Conservation (phyloP, 2,888 invertebrate genomes). For the Oasisia sp. region DNA sequence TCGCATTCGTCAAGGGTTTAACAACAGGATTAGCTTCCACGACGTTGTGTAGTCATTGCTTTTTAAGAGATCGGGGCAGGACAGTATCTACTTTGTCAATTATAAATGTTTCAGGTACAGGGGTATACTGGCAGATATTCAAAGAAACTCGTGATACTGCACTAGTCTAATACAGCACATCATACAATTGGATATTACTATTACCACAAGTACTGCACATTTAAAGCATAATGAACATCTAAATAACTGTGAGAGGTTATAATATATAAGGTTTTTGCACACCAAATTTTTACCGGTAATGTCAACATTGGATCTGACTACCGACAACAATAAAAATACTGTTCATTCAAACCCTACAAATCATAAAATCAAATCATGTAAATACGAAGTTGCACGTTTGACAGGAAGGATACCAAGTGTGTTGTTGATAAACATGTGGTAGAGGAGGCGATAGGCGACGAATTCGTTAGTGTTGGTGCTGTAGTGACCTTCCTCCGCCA, state of each 20-base stretch:
- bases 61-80: background rate
- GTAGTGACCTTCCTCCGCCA: constrained; percentile 73
- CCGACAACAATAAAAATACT: too few relatives aligned
- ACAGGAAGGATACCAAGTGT: constrained; percentile 78
- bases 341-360: background rate
- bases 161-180: background rate
- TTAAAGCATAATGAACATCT: too few relatives aligned
- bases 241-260: background rate
- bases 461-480: constrained; percentile 75
- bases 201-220: too few relatives aligned
- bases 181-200: background rate
- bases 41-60: background rate
- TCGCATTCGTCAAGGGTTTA: constrained; percentile 20
- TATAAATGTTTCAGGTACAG: background rate
- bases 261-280: background rate
- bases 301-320: too few relatives aligned
- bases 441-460: constrained; percentile 93
- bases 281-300: too few relatives aligned
- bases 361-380: background rate
- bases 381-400: background rate
- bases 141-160: background rate
- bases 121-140: background rate
- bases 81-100: background rate
- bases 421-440: constrained; percentile 98
- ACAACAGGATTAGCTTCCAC: constrained; percentile 18